A percentile compares a stretch with the other conserved stretches of the same genome.
Conservation (phyloP, 2,113 vertebrate species). For the Bucco capensis region DNA sequence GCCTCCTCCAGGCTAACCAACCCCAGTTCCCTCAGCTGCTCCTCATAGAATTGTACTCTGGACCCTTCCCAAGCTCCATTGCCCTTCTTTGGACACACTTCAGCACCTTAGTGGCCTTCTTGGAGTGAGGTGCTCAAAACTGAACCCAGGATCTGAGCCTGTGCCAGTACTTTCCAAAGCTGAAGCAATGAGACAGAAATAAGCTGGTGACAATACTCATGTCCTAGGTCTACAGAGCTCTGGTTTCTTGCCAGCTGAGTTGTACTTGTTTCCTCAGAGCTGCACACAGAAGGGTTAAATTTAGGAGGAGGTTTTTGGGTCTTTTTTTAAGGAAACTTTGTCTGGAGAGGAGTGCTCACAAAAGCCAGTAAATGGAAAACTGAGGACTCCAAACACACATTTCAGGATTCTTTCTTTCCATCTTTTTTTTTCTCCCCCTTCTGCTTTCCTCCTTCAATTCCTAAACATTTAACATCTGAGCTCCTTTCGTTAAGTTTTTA, state of each 20-base stretch:
- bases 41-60: no score
- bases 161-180: not conserved
- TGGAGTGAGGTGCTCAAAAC: no score
- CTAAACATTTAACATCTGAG: not conserved
- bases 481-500: constrained; percentile 74
- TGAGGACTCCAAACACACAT: constrained; percentile 7
- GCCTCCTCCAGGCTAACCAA: no score
- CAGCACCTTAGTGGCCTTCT: no score
- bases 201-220: not conserved
- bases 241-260: not conserved
- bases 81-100: no score
- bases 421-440: not conserved
- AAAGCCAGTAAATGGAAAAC: constrained; percentile 49
- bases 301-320: not conserved
- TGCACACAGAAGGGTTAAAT: not conserved
- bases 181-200: not conserved
- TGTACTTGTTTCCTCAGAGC: not conserved
- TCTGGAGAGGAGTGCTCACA: not conserved
- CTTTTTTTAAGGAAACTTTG: not conserved
- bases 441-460: constrained; percentile 37
- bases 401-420: constrained; percentile 17
- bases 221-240: not conserved
- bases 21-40: no score
- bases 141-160: not conserved
- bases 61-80: no score